Conservation (phyloP, 1,140 invertebrate species). For the Ostrea denselamellosa region DNA sequence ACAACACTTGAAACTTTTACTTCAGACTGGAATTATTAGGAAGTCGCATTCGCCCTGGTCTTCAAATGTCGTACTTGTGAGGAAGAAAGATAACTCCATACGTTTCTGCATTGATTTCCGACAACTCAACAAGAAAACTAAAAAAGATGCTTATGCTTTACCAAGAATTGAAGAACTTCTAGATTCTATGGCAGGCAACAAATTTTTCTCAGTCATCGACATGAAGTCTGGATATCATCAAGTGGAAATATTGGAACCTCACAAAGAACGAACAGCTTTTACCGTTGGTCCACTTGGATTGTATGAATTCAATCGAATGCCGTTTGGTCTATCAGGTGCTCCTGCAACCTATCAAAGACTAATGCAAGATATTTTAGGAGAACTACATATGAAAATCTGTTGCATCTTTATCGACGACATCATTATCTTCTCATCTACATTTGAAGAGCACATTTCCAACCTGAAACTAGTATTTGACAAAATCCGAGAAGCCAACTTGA, state of each 20-base stretch:
- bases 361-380: constrained; percentile 58
- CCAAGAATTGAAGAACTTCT: constrained; percentile 6
- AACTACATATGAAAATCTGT: constrained; percentile 51
- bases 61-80: constrained; percentile 34
- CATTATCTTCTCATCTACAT: constrained; percentile 52
- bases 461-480: constrained; percentile 62
- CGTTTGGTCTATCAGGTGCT: constrained; percentile 58
- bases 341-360: constrained; percentile 65
- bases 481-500: constrained; percentile 58
- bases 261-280: constrained; percentile 56
- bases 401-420: constrained; percentile 62
- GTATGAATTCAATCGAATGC: constrained; percentile 54
- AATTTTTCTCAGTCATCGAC: constrained; percentile 12
- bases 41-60: constrained; percentile 41
- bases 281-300: constrained; percentile 51
- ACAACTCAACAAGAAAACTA: not conserved
- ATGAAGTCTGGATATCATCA: constrained; percentile 72
- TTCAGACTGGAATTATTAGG: constrained; percentile 43
- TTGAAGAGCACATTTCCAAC: constrained; percentile 49
- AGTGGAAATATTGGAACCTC: constrained; percentile 68
- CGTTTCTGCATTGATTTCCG: constrained; percentile 17
- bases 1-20: constrained; percentile 33
- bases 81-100: constrained; percentile 28
- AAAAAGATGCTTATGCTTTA: constrained; percentile 17
- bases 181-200: constrained; percentile 7